Evolutionary conservation across 2,888 invertebrate species (phyloP).

Genomic region (Oconnorella tubifera): DNA sequence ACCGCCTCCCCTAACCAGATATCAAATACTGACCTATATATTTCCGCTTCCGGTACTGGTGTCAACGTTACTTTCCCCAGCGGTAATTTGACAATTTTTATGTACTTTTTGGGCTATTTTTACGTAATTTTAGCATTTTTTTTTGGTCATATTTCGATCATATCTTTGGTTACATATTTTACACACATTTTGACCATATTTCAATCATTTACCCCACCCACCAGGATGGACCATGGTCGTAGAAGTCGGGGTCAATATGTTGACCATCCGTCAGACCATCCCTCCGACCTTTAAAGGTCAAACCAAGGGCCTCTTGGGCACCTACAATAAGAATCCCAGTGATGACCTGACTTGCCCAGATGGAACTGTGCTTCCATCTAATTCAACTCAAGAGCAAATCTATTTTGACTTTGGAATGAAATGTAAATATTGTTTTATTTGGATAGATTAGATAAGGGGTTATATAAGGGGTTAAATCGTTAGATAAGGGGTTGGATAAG

Average conservation of each 20-base stretch:
- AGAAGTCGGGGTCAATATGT: background rate
- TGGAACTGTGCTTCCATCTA: constrained; percentile 11
- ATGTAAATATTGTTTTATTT: no score
- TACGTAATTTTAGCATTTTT: no score
- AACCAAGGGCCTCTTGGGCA: constrained; percentile 13
- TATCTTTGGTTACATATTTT: no score
- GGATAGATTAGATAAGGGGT: no score
- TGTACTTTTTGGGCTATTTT: no score
- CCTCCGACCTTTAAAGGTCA: background rate
- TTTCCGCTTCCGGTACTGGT: background rate
- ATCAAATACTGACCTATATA: background rate
- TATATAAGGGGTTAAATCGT: no score
- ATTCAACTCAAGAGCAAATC: background rate
- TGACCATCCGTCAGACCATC: background rate
- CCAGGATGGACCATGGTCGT: constrained; percentile 1
- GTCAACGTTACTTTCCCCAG: constrained; percentile 1
- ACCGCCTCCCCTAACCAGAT: background rate
- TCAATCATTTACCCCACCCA: no score
- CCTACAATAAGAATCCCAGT: constrained; percentile 4
- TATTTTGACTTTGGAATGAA: constrained; percentile 13
- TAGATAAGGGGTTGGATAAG: no score
- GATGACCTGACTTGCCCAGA: constrained; percentile 16
- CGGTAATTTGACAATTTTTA: no score
- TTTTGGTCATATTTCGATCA: no score
- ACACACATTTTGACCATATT: no score